These are phyloP conservation scores for Nothocercus nigrocapillus DNA, from an alignment of 2,113 vertebrate species.

Conservation along the genomic window DNA sequence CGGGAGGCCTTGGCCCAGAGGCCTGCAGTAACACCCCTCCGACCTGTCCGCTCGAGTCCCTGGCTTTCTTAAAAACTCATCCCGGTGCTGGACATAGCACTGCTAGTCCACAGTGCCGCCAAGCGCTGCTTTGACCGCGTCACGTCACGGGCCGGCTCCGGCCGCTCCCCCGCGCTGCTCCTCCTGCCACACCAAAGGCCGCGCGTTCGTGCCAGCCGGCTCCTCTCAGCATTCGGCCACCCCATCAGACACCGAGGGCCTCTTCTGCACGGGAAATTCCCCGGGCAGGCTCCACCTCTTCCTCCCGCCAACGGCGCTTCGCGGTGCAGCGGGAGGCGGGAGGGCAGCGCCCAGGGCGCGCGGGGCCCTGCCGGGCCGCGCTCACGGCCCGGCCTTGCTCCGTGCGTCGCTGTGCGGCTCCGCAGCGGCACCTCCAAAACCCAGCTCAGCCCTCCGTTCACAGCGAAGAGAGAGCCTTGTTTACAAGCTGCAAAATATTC, in stretches of 20 bases:
- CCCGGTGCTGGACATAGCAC: too few relatives aligned
- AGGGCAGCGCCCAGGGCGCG: too few relatives aligned
- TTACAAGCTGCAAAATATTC: neutral
- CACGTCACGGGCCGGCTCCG: accelerated
- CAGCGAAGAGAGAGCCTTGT: neutral
- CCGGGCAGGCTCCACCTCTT: slow-evolving; percentile 39
- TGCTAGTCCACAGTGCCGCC: too few relatives aligned
- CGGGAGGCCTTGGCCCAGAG: too few relatives aligned
- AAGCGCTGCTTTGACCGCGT: neutral
- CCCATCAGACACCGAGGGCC: slow-evolving; percentile 53
- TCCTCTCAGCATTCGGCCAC: slow-evolving; percentile 50
- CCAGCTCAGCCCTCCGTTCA: neutral
- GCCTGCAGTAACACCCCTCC: too few relatives aligned
- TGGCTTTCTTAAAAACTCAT: neutral
- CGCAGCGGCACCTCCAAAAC: neutral
- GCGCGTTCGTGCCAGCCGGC: slow-evolving; percentile 18
- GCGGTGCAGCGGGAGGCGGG: neutral
- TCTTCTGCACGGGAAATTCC: slow-evolving; percentile 50
- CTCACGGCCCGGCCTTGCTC: neutral
- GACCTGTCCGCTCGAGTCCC: neutral
- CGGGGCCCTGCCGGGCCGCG: accelerated
- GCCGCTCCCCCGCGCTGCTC: neutral
- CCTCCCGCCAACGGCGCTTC: slow-evolving; percentile 37
- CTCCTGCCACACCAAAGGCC: neutral
- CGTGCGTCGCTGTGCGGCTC: accelerated